A percentile compares a stretch with the other conserved stretches of the same genome.
phyloP scores from a whole-genome alignment of 2,888 invertebrate species.

The Macroteleia sp. region DNA sequence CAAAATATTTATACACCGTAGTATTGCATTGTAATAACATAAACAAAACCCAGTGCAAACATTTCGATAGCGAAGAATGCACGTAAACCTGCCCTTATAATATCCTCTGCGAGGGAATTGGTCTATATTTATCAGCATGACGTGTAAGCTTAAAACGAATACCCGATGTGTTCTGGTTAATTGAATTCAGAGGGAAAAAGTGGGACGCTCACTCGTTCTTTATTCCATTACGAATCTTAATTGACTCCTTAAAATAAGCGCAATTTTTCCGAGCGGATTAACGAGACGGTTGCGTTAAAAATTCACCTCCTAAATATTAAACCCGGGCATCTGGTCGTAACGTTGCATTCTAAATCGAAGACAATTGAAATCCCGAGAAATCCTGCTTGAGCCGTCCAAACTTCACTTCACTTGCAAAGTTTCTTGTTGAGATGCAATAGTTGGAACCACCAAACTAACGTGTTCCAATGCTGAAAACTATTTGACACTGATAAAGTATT shows the following conservation, averaged over 20 bases:
- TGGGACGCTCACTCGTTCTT: slow-evolving; percentile 1
- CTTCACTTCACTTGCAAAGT: slow-evolving; percentile 23
- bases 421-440: slow-evolving; percentile 26
- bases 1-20: slow-evolving; percentile 29
- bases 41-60: slow-evolving; percentile 12
- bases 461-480: slow-evolving; percentile 31
- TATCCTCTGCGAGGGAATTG: slow-evolving; percentile 2
- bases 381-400: too few relatives aligned
- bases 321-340: background rate
- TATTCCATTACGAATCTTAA: slow-evolving; percentile 23
- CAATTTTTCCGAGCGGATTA: background rate
- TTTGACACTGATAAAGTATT: slow-evolving; percentile 37
- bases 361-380: slow-evolving; percentile 37
- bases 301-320: slow-evolving; percentile 15
- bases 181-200: slow-evolving; percentile 3
- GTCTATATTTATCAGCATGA: slow-evolving; percentile 10
- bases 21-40: slow-evolving; percentile 30
- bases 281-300: slow-evolving; percentile 4
- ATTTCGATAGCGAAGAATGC: slow-evolving; percentile 25
- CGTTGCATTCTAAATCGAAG: slow-evolving; percentile 14
- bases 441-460: slow-evolving; percentile 21
- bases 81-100: slow-evolving; percentile 13
- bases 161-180: slow-evolving; percentile 12
- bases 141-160: background rate
- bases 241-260: slow-evolving; percentile 24